Conservation (phyloP, 1,140 invertebrate genomes). For the Mercenaria mercenaria region DNA sequence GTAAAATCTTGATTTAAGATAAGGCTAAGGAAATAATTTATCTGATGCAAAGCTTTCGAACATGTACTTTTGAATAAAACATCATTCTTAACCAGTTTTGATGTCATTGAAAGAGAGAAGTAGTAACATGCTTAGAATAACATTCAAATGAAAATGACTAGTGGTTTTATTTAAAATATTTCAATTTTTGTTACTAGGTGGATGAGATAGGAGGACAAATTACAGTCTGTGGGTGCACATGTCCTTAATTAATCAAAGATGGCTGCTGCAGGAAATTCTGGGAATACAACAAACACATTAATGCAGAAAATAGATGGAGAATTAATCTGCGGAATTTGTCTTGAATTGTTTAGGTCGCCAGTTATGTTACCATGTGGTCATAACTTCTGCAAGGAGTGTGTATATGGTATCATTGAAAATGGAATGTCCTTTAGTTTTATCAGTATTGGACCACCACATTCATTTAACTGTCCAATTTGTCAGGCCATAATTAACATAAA, state of each 20-base stretch:
- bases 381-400: slow-evolving; percentile 65
- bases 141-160: too few relatives aligned
- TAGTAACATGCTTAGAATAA: too few relatives aligned
- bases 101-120: too few relatives aligned
- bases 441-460: slow-evolving; percentile 1
- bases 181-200: too few relatives aligned
- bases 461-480: slow-evolving; percentile 58
- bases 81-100: too few relatives aligned
- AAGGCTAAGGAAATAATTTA: too few relatives aligned
- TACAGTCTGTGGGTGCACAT: neutral
- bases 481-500: neutral
- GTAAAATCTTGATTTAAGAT: too few relatives aligned
- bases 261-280: neutral
- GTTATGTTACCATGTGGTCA: slow-evolving; percentile 63
- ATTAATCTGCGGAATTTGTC: slow-evolving; percentile 60
- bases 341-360: slow-evolving; percentile 53
- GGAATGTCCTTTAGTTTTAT: slow-evolving; percentile 9
- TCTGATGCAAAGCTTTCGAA: too few relatives aligned
- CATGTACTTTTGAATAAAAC: too few relatives aligned
- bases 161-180: too few relatives aligned
- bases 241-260: neutral
- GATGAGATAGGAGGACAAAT: too few relatives aligned
- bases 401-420: slow-evolving; percentile 16
- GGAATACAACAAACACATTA: neutral
- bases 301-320: slow-evolving; percentile 45